phyloP scores from a whole-genome alignment of 2,888 invertebrate species.

The Eumacrocentrus americanus region DNA sequence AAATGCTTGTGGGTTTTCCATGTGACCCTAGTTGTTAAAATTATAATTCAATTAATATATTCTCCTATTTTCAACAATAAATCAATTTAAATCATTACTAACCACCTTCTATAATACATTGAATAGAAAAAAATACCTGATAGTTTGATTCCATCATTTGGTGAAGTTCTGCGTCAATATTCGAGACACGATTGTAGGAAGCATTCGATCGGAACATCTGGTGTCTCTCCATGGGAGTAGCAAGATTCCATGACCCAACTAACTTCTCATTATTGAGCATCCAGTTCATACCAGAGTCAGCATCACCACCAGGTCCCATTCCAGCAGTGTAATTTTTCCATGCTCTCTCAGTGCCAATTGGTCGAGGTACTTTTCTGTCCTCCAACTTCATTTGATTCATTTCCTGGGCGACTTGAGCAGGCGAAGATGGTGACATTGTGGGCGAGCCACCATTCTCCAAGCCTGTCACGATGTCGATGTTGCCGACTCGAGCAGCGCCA shows the following conservation, averaged over 20 bases:
- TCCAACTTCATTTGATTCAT: constrained; percentile 59
- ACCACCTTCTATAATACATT: too few relatives aligned
- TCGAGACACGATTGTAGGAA: constrained; percentile 52
- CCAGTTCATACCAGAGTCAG: constrained; percentile 62
- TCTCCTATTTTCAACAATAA: constrained; percentile 4
- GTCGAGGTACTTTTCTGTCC: constrained; percentile 70
- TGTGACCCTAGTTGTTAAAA: constrained; percentile 47
- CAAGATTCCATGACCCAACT: constrained; percentile 55
- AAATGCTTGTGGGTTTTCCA: constrained; percentile 58
- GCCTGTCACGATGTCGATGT: constrained; percentile 55
- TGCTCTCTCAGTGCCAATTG: constrained; percentile 84
- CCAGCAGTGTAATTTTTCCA: constrained; percentile 66
- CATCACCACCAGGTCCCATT: constrained; percentile 54
- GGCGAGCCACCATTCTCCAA: constrained; percentile 62
- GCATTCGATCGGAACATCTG: constrained; percentile 55
- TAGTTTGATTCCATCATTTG: constrained; percentile 63
- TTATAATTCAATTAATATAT: too few relatives aligned
- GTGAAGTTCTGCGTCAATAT: constrained; percentile 61
- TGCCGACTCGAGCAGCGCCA: constrained; percentile 44
- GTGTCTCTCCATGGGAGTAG: constrained; percentile 56
- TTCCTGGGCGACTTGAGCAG: constrained; percentile 57
- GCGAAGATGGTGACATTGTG: constrained; percentile 63
- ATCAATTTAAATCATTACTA: constrained; percentile 1
- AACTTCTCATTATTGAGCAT: constrained; percentile 61
- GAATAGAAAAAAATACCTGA: constrained; percentile 60